Evolutionary conservation across 1,140 invertebrate species (phyloP), one percentile per base, ranked within the genome.

Genomic region (Trichogramma pretiosum): DNA sequence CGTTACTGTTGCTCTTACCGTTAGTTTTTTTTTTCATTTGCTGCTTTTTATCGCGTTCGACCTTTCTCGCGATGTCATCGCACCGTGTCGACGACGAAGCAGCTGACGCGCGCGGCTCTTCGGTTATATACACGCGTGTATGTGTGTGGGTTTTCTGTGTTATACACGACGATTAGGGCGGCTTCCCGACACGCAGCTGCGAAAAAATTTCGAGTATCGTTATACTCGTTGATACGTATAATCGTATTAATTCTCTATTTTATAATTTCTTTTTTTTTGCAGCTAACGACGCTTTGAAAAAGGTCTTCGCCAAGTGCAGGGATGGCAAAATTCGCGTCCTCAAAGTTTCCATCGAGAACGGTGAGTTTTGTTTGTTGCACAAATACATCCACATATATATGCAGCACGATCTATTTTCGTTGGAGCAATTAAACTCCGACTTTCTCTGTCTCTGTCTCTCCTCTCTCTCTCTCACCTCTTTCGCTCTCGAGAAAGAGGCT

Each of bases 321-420:
- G 84, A 86, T 68, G 86, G 86, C 21, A 86, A 85, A 68, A 77
- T 87, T 43, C 75, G 89, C 50, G 70, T 85, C 16, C 66, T 93
- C 42, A 91, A 90, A 77, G 77, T 93, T 50, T 83, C 83, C 13
- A 93, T 93, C 52, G 81, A 87, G 72, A 85, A 90, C 73, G 89
- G 88, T 90, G 73, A 76, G 69, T 57, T 33, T 33, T 48, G 32
- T 24, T 40, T 35, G 11, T 35, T 42, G 49, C 24, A n/a, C n/a
- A n/a, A n/a, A n/a, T n/a, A n/a, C n/a, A n/a, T n/a, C n/a, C n/a
- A n/a, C n/a, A n/a, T n/a, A n/a, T n/a, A n/a, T n/a, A n/a, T n/a
- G n/a, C n/a, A n/a, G n/a, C n/a, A n/a, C n/a, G n/a, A n/a, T n/a
- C n/a, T n/a, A n/a, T n/a, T n/a, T n/a, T n/a, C n/a, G n/a, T n/a